A percentile compares a stretch with the other conserved stretches of the same genome.
phyloP scores from a whole-genome alignment of 2,113 vertebrate genomes.

The Caranx ignobilis region DNA sequence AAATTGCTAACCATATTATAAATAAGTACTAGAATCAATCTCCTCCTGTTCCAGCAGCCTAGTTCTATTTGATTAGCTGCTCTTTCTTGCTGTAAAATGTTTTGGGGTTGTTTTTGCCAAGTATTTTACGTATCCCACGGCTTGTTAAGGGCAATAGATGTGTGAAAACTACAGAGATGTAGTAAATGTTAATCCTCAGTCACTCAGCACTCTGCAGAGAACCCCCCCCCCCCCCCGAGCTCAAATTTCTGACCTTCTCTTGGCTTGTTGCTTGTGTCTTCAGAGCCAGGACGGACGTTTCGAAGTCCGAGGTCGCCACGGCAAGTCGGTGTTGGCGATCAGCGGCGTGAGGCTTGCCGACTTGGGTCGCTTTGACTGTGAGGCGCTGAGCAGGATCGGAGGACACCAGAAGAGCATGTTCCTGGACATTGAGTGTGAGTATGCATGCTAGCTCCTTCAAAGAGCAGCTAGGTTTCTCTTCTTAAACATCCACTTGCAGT shows the following conservation, averaged over 20 bases:
- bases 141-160: background rate
- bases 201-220: background rate
- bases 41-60: background rate
- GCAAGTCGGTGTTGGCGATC: slow-evolving; percentile 93
- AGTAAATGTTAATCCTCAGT: background rate
- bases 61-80: background rate
- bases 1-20: background rate
- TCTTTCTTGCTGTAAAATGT: background rate
- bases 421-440: slow-evolving; percentile 96
- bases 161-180: slow-evolving; percentile 1
- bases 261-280: slow-evolving; percentile 28
- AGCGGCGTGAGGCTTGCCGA: slow-evolving; percentile 91
- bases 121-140: no score
- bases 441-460: background rate
- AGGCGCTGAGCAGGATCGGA: slow-evolving; percentile 96
- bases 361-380: slow-evolving; percentile 95
- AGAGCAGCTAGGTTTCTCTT: no score
- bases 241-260: background rate
- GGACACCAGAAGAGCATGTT: slow-evolving; percentile 98
- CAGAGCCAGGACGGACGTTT: slow-evolving; percentile 94
- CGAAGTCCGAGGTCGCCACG: slow-evolving; percentile 91
- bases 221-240: background rate
- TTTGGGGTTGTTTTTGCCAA: background rate
- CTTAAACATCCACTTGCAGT: no score
- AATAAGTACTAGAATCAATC: background rate